Conservation (phyloP, 37 sponge, comb jelly and placozoan species). For the Eunapius fragilis region DNA sequence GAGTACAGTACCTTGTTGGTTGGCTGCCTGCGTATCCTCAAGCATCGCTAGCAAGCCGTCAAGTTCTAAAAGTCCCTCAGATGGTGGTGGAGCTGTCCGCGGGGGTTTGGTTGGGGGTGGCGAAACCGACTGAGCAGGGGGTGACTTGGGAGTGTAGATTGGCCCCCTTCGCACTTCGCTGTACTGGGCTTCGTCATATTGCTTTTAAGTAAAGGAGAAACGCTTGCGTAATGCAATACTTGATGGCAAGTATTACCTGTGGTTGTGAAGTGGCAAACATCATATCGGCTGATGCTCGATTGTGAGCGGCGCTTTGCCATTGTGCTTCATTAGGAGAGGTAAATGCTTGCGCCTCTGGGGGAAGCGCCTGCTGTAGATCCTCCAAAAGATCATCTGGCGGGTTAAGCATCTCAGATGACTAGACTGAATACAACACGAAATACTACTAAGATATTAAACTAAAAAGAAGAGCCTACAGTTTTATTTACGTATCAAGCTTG, state of each 20-base stretch:
- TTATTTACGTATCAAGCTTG: not conserved
- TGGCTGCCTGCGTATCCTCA: constrained; percentile 30
- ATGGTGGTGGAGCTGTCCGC: not conserved
- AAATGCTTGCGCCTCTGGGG: constrained; percentile 11
- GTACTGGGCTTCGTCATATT: constrained; percentile 56
- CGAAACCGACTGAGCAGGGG: not conserved
- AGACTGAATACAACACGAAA: not conserved
- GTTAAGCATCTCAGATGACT: constrained; percentile 37
- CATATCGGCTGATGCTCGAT: not conserved
- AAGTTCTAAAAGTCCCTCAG: constrained; percentile 44
- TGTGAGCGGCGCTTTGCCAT: not conserved
- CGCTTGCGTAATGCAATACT: not conserved
- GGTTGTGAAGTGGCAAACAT: not conserved
- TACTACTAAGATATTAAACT: not conserved
- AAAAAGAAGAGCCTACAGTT: not conserved
- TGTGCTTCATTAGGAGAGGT: not conserved
- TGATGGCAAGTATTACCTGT: not conserved
- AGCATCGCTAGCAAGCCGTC: constrained; percentile 62
- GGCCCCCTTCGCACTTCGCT: constrained; percentile 58
- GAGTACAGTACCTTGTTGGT: too few relatives aligned
- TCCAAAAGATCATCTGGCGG: constrained; percentile 77
- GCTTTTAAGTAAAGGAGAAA: not conserved
- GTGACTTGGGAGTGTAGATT: constrained; percentile 31
- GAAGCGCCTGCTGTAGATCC: constrained; percentile 56
- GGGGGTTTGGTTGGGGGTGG: constrained; percentile 28